phyloP scores from a whole-genome alignment of 2,113 vertebrate species.

The Neodon shergylaensis region DNA sequence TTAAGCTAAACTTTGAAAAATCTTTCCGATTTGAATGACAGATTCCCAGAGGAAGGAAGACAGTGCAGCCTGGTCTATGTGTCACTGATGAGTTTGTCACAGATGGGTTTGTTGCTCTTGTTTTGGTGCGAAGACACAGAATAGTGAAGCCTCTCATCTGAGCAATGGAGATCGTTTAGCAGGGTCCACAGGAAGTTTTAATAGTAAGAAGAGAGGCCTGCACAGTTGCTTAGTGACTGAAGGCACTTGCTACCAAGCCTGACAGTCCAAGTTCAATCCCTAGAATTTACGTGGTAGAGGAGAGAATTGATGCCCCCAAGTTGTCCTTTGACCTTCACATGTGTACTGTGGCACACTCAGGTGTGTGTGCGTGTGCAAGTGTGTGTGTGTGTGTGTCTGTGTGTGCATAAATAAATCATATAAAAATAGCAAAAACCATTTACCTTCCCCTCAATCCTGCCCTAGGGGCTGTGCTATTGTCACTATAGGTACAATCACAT shows the following conservation, averaged over 20 bases:
- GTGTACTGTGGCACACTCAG: background rate
- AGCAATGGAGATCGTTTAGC: background rate
- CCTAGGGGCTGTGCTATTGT: background rate
- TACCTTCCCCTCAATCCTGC: background rate
- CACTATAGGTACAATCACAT: background rate
- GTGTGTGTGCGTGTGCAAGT: background rate
- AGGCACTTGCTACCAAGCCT: background rate
- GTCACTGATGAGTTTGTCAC: background rate
- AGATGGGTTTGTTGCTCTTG: too few species aligned
- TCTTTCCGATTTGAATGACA: background rate
- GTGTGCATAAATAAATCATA: background rate
- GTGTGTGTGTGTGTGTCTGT: background rate
- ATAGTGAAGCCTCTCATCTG: background rate
- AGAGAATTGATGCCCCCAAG: background rate
- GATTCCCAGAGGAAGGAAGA: background rate
- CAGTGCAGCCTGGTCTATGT: background rate
- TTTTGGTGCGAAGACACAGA: background rate
- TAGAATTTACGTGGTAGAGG: background rate
- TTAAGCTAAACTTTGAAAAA: conserved; percentile 1
- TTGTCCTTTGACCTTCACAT: background rate
- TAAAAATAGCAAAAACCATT: background rate
- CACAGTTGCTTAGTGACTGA: background rate
- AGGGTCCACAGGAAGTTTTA: background rate
- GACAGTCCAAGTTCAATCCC: background rate
- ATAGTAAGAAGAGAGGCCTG: background rate